Evolutionary conservation across 2,797 vertebrate species (phyloP), one percentile per base, ranked within the genome.

Genomic region (Neosilurus hyrtlii): DNA sequence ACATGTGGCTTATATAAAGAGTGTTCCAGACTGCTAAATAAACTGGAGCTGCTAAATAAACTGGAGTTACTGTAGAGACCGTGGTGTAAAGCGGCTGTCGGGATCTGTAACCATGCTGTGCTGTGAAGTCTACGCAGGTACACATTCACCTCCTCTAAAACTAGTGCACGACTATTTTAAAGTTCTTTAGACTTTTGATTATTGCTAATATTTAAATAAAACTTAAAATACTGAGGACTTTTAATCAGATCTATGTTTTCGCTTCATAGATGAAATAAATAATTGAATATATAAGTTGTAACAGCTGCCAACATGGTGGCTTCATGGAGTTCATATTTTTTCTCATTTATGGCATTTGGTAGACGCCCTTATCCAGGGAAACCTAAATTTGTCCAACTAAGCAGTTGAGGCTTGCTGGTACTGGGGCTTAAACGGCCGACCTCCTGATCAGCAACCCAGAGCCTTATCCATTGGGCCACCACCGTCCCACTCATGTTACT

Each of bases 111-210:
- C 71, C 83, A 91, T 90, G 90, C 57, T 91, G 73, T 90, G 18
- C 73, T 88, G 86, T 82, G 90, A 90, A 24, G 63, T 90, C 57
- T 92, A 91, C 51, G 78, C 90, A 92, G 92, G 92, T 94, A 91
- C 89, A 78, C 62, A 26, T 22, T 52, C 20, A 61, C 12, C 49
- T 26, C 24, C 22, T 16, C 4, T 61, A n/a, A 24, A 18, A 18
- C 35, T 61, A 75, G 3, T 43, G 12, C 9, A 9, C 8, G 11
- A 62, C 8, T 7, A 16, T 8, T 8, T 43, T n/a, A 9, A 43
- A 67, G 5, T 14, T 54, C 2, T 66, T 52, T 66, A 18, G 49
- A 9, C 0, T 18, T 26, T 26, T 49, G 18, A 61, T 22, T 8
- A 37, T 12, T n/a, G 18, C 26, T 18, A 37, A 61, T 35, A 24